Evolutionary conservation across 2,113 vertebrate genomes (phyloP), one percentile per base, ranked within the genome.

Genomic region (Plecturocebus donacophilus): DNA sequence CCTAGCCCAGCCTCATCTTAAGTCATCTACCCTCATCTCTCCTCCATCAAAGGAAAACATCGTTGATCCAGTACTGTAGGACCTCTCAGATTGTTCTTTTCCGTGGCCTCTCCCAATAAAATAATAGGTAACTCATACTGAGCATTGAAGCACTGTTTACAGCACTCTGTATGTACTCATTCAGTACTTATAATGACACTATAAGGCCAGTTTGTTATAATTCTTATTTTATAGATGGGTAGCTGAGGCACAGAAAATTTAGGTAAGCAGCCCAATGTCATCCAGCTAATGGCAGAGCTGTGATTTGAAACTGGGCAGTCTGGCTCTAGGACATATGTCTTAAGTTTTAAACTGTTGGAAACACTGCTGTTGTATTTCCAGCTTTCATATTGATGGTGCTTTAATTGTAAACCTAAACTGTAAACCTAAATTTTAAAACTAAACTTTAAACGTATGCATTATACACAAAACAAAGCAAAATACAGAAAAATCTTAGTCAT

Each of bases 331-430:
- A 52, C 6, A 20, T 80, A 42, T 45, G 5, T 89, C 71, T 76
- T 94, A 52, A 90, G 13, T 81, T 81, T 6, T 35, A 70, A 91
- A 52, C 56, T 81, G 6, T n/a, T 91, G 27, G 30, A 95, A 90
- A 92, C 10, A 61, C 8, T 83, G 38, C 25, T 68, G 4, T 85
- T 84, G 68, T 75, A 75, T 76, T 91, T 76, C 21, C 56, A 90
- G 52, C 3, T 86, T 85, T 73, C 40, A 81, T 75, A 30, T 19
- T 40, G 42, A 56, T 70, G 73, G 4, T 35, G 25, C 6, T 52
- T 94, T 80, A 42, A 45, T 49, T 94, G 14, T 71, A 94, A 83
- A 94, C 25, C 35, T 86, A 76, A 81, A 92, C 8, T 40, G 68
- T 21, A 66, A 4, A 45, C 45, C 45, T 45, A 45, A 47, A 38